Evolutionary conservation across 2,797 vertebrate species (phyloP).

Genomic region (Balearica regulorum): DNA sequence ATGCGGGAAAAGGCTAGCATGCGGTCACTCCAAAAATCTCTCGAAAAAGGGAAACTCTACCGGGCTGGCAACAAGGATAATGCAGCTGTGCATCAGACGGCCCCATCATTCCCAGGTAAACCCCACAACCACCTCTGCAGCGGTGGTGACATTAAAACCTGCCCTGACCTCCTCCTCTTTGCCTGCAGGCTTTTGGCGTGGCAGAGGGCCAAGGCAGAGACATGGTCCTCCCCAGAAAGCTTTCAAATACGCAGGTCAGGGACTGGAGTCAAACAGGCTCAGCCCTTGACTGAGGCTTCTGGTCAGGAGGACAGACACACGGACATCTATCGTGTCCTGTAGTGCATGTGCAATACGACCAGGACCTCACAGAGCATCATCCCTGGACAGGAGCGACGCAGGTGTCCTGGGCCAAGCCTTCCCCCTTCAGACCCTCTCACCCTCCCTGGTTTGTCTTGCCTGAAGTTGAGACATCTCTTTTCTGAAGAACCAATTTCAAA

Average conservation of each 20-base stretch:
- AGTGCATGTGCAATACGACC: rapidly evolving
- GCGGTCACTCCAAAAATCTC: not conserved
- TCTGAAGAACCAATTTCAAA: not conserved
- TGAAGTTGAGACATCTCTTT: not conserved
- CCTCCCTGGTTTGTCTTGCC: not conserved
- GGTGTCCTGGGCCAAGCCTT: not conserved
- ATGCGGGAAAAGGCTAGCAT: not conserved
- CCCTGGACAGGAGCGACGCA: rapidly evolving
- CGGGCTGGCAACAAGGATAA: not conserved
- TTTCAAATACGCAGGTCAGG: not conserved
- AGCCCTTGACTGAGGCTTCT: not conserved
- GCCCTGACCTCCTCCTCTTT: not conserved
- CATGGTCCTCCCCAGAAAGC: rapidly evolving
- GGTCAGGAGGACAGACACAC: not conserved
- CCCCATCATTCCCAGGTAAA: rapidly evolving
- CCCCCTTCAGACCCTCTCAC: not conserved
- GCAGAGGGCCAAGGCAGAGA: not conserved
- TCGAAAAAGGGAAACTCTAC: not conserved
- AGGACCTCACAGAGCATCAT: rapidly evolving
- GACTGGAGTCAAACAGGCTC: not conserved
- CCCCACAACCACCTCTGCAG: not conserved
- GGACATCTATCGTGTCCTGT: rapidly evolving
- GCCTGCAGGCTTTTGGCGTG: not conserved
- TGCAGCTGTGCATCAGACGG: not conserved
- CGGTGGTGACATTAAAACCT: not conserved